A percentile compares a stretch with the other conserved stretches of the same genome.
Evolutionary conservation across 2,888 invertebrate species (phyloP).

Genomic region (Acronicta leporina): DNA sequence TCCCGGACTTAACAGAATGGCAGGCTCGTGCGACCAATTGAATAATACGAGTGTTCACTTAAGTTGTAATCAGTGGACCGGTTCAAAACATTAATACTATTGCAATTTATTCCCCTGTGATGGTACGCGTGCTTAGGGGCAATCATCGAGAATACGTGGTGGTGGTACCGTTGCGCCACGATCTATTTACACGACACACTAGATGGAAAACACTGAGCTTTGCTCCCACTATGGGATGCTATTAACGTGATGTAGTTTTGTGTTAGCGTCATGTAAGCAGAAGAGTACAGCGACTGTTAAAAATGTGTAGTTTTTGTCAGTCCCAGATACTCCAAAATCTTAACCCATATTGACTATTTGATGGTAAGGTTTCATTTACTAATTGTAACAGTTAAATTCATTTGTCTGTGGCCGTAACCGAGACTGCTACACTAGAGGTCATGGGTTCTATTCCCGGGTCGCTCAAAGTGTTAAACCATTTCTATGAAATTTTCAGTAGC

Average conservation of each 20-base stretch:
- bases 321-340: no score
- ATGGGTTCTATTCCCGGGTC: no score
- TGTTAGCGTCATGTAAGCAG: slow-evolving; percentile 22
- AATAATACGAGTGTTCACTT: slow-evolving; percentile 73
- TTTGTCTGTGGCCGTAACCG: no score
- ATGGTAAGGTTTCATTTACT: no score
- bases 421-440: no score
- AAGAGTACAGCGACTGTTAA: background rate
- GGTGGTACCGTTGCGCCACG: slow-evolving; percentile 75
- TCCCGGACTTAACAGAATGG: slow-evolving; percentile 64
- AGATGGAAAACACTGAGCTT: slow-evolving; percentile 59
- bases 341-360: no score
- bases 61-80: slow-evolving; percentile 76
- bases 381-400: no score
- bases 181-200: slow-evolving; percentile 75
- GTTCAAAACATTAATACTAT: slow-evolving; percentile 78
- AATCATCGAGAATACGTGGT: slow-evolving; percentile 76
- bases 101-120: slow-evolving; percentile 77
- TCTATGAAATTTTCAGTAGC: no score
- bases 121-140: slow-evolving; percentile 71
- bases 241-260: slow-evolving; percentile 51
- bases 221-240: slow-evolving; percentile 40
- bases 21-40: slow-evolving; percentile 71
- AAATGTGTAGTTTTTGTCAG: no score
- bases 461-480: no score